Evolutionary conservation across 2,113 vertebrate species (phyloP).

Genomic region (Loxodonta africana): DNA sequence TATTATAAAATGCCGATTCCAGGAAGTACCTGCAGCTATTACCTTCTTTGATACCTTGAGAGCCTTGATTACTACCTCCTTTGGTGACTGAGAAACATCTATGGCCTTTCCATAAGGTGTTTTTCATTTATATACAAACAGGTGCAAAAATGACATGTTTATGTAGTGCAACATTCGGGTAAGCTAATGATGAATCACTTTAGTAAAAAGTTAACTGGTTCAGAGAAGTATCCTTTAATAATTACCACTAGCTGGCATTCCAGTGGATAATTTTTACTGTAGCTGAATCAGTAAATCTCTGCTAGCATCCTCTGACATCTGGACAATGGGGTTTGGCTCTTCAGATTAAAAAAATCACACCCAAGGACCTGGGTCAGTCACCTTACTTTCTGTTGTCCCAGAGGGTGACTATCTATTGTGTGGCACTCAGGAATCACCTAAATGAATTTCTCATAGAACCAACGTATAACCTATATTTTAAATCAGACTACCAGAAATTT

Average conservation of each 20-base stretch:
- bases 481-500: background rate
- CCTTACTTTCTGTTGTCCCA: background rate
- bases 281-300: background rate
- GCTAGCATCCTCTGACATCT: too few species aligned
- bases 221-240: background rate
- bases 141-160: background rate
- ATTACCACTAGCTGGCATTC: background rate
- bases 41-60: too few species aligned
- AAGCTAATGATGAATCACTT: background rate
- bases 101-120: background rate
- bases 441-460: too few species aligned
- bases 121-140: background rate
- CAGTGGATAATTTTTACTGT: background rate
- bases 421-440: background rate
- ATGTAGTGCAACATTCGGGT: background rate
- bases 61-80: background rate
- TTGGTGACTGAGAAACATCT: background rate
- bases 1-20: background rate
- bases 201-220: background rate
- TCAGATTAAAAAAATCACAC: background rate
- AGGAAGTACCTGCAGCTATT: background rate
- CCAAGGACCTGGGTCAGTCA: accelerated
- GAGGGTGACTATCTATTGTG: too few species aligned
- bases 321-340: background rate
- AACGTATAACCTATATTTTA: background rate